Evolutionary conservation across 2,888 invertebrate species (phyloP).

Genomic region (Rhabditophanes sp.): DNA sequence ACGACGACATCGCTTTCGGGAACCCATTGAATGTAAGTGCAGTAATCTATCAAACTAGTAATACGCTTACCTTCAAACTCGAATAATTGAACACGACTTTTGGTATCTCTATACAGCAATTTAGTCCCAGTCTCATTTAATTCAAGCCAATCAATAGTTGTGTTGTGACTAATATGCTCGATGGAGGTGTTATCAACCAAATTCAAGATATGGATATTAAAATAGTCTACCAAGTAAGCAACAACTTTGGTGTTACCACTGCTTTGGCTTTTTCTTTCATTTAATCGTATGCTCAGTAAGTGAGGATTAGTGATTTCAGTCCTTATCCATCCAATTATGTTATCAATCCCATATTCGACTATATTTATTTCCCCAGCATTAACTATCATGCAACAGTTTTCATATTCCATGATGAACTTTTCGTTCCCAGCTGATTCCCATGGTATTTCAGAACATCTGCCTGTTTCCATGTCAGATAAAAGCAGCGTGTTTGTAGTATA

Average conservation of each 20-base stretch:
- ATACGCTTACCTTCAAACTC: conserved; percentile 50
- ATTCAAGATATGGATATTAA: conserved; percentile 70
- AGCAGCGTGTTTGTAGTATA: conserved; percentile 72
- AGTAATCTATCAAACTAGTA: conserved; percentile 50
- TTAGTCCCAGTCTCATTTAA: conserved; percentile 81
- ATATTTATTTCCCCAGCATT: conserved; percentile 82
- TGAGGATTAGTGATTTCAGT: conserved; percentile 95
- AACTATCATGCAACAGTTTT: conserved; percentile 67
- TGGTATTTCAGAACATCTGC: conserved; percentile 50
- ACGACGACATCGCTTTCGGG: conserved; percentile 89
- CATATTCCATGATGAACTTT: conserved; percentile 86
- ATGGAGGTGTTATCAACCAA: conserved; percentile 53
- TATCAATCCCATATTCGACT: conserved; percentile 64
- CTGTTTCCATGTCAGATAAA: conserved; percentile 65
- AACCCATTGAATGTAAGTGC: conserved; percentile 63
- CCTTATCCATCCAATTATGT: conserved; percentile 49
- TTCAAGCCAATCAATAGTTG: conserved; percentile 90
- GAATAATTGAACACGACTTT: conserved; percentile 55
- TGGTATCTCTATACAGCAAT: conserved; percentile 73
- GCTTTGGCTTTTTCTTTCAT: conserved; percentile 24
- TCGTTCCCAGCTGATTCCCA: conserved; percentile 58
- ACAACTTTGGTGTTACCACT: conserved; percentile 66
- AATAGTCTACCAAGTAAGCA: conserved; percentile 80
- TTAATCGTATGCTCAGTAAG: conserved; percentile 52
- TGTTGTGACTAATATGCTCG: conserved; percentile 72